A percentile compares a stretch with the other conserved stretches of the same genome.
These are phyloP conservation scores for Scaptodrosophila lebanonensis DNA, from an alignment of 1,140 invertebrate species.

Conservation along the genomic window DNA sequence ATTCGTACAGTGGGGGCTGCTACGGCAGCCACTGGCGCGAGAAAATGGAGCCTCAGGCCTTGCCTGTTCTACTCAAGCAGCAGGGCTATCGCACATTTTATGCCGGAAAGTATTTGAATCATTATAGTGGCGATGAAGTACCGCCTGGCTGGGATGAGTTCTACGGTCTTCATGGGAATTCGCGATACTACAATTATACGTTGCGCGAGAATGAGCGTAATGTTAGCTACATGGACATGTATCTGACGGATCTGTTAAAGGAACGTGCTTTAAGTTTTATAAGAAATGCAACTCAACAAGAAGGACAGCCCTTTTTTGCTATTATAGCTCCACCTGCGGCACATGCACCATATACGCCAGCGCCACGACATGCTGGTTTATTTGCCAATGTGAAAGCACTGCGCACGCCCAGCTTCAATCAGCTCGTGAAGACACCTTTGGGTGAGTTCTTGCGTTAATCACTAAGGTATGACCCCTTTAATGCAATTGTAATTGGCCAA, in stretches of 20 bases:
- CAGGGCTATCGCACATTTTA: constrained; percentile 88
- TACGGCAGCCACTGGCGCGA: constrained; percentile 83
- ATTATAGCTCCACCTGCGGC: constrained; percentile 89
- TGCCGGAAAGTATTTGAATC: constrained; percentile 91
- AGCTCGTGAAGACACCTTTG: constrained; percentile 50
- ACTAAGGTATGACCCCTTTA: not conserved
- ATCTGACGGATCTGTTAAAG: constrained; percentile 89
- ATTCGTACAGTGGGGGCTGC: constrained; percentile 87
- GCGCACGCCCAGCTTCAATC: constrained; percentile 87
- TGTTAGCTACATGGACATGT: constrained; percentile 81
- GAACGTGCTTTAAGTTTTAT: constrained; percentile 81
- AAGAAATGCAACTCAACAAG: constrained; percentile 12
- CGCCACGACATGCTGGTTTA: constrained; percentile 82
- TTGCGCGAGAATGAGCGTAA: constrained; percentile 88
- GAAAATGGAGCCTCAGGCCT: constrained; percentile 81
- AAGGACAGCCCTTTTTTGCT: constrained; percentile 85
- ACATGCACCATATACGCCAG: constrained; percentile 90
- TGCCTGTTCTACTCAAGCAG: constrained; percentile 82
- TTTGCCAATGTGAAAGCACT: constrained; percentile 82
- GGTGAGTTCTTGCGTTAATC: constrained; percentile 19
- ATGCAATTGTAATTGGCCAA: constrained; percentile 30
- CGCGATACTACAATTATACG: constrained; percentile 91
- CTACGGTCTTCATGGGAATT: constrained; percentile 89
- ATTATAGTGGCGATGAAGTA: constrained; percentile 85
- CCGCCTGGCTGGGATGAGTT: constrained; percentile 91